Evolutionary conservation across 2,113 vertebrate genomes (phyloP).

Genomic region (Peromyscus polionotus): DNA sequence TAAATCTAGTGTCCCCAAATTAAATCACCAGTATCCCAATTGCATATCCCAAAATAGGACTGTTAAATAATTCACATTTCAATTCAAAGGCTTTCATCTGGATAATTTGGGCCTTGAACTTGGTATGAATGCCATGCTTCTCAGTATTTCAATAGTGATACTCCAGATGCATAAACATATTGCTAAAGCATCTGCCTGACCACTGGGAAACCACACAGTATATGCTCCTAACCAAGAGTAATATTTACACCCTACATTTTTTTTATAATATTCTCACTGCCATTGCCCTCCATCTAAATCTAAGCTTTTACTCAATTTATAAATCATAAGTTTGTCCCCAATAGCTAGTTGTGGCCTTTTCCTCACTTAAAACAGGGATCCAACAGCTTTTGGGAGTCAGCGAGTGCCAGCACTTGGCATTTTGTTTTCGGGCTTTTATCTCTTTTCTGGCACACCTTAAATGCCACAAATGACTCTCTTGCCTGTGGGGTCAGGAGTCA

Average conservation of each 20-base stretch:
- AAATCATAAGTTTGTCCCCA: background rate
- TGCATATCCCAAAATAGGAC: slow-evolving; percentile 47
- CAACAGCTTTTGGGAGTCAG: too few relatives aligned
- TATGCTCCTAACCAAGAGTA: background rate
- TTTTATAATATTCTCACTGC: background rate
- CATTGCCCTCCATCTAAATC: background rate
- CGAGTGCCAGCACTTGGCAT: too few relatives aligned
- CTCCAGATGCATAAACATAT: slow-evolving; percentile 5
- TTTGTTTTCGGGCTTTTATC: too few relatives aligned
- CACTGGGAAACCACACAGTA: background rate
- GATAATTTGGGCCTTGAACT: slow-evolving; percentile 67
- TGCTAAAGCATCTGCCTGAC: slow-evolving; percentile 37
- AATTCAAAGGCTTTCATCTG: slow-evolving; percentile 78
- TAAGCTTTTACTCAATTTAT: slow-evolving; percentile 9
- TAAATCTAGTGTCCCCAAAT: slow-evolving; percentile 65
- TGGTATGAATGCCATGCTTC: slow-evolving; percentile 21
- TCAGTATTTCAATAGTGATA: slow-evolving; percentile 58
- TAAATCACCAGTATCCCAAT: slow-evolving; percentile 73
- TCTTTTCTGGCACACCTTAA: too few relatives aligned
- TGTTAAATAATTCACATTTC: slow-evolving; percentile 86
- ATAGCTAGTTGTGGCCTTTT: background rate
- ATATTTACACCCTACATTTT: background rate
- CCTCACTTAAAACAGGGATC: too few relatives aligned
- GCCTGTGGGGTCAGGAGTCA: too few relatives aligned
- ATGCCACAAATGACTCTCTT: too few relatives aligned